These are phyloP conservation scores for Leptinotarsa haldemani DNA, from an alignment of 2,888 invertebrate genomes.

Conservation along the genomic window DNA sequence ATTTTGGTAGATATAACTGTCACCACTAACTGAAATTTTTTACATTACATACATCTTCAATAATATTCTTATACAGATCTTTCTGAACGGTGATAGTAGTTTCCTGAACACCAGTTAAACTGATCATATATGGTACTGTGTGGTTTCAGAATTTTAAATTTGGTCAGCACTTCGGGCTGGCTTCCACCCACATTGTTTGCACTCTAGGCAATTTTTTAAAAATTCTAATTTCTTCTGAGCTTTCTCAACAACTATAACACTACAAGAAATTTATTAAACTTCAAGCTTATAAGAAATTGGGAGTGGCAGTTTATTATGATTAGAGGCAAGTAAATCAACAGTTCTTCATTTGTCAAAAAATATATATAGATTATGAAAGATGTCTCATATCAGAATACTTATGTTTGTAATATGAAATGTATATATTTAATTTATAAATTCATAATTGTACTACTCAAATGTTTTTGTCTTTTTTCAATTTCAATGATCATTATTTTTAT, in stretches of 20 bases:
- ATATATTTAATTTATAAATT: conserved; percentile 51
- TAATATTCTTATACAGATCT: neutral
- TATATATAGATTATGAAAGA: conserved; percentile 44
- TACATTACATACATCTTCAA: neutral
- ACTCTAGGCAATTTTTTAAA: conserved; percentile 68
- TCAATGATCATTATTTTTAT: conserved; percentile 37
- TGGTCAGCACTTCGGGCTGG: conserved; percentile 68
- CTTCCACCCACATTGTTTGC: conserved; percentile 92
- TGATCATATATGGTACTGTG: conserved; percentile 54
- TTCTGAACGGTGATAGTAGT: conserved; percentile 22
- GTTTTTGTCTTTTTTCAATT: conserved; percentile 28
- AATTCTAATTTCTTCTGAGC: conserved; percentile 37
- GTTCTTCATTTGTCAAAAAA: conserved; percentile 41
- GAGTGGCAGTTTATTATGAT: conserved; percentile 46
- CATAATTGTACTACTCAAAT: conserved; percentile 26
- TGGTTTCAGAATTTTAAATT: conserved; percentile 47
- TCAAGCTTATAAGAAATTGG: conserved; percentile 32
- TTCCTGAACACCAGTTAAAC: conserved; percentile 42
- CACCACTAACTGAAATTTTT: conserved; percentile 6
- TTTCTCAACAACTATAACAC: conserved; percentile 7
- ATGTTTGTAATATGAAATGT: conserved; percentile 59
- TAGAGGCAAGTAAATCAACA: conserved; percentile 58
- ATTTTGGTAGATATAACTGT: conserved; percentile 2
- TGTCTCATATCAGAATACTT: conserved; percentile 55
- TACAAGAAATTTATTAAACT: neutral